phyloP scores from a whole-genome alignment of 2,888 invertebrate species.

The Lepidocyrtoides sp. region DNA sequence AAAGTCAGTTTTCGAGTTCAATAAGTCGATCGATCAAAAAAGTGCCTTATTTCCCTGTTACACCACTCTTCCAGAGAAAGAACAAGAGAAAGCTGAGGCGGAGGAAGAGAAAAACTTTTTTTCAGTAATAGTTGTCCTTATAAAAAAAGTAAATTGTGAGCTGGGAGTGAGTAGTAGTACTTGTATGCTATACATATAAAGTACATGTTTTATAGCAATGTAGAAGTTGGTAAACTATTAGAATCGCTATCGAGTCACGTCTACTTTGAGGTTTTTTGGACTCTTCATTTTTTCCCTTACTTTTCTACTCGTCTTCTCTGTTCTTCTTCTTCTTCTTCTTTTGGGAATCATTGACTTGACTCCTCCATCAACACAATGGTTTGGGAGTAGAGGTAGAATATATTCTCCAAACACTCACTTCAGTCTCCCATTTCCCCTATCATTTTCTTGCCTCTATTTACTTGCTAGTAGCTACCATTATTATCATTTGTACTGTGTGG shows the following conservation, averaged over 20 bases:
- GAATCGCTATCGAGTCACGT: constrained; percentile 72
- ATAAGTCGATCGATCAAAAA: constrained; percentile 82
- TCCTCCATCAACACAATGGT: constrained; percentile 69
- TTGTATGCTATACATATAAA: background rate
- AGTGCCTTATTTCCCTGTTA: constrained; percentile 12
- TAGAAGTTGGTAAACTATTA: constrained; percentile 58
- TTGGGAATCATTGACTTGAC: constrained; percentile 79
- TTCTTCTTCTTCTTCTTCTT: constrained; percentile 58
- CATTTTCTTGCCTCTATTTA: constrained; percentile 23
- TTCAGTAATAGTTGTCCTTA: constrained; percentile 1
- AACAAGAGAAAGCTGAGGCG: constrained; percentile 7
- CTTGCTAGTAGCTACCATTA: background rate
- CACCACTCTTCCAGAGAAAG: background rate
- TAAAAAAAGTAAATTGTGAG: constrained; percentile 2
- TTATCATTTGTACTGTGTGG: background rate
- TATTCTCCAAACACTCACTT: constrained; percentile 24
- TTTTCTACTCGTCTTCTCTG: constrained; percentile 9
- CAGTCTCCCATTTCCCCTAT: constrained; percentile 48
- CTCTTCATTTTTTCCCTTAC: constrained; percentile 49
- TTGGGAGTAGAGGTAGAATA: constrained; percentile 10
- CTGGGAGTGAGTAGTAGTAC: background rate
- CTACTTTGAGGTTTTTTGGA: constrained; percentile 67
- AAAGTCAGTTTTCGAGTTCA: constrained; percentile 80
- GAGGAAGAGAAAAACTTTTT: constrained; percentile 34
- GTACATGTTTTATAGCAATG: constrained; percentile 30